Evolutionary conservation across 2,113 vertebrate species (phyloP).

Genomic region (Mirza zaza): DNA sequence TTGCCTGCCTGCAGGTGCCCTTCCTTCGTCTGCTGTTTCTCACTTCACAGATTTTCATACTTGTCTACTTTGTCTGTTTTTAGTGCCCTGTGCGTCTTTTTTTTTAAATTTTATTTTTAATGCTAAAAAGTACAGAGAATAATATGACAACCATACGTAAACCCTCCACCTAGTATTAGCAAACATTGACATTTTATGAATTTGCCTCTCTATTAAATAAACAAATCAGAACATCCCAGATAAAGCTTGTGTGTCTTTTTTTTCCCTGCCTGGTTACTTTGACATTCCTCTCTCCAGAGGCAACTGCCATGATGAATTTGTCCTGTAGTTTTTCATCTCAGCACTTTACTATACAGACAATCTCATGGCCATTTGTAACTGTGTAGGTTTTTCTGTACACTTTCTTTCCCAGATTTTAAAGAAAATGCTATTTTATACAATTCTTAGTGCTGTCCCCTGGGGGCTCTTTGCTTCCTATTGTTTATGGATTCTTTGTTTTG

Average conservation of each 20-base stretch:
- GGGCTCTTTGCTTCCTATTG: neutral
- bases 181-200: neutral
- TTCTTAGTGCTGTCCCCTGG: neutral
- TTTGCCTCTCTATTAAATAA: neutral
- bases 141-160: neutral
- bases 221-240: neutral
- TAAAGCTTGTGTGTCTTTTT: neutral
- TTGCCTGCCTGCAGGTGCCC: neutral
- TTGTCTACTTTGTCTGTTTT: neutral
- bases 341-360: neutral
- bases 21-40: neutral
- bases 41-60: neutral
- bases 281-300: neutral
- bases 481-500: slow-evolving; percentile 23
- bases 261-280: neutral
- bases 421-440: neutral
- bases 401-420: neutral
- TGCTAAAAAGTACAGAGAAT: neutral
- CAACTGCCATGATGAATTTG: neutral
- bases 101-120: neutral
- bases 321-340: slow-evolving; percentile 7
- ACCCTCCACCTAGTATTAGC: neutral
- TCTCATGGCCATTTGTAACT: neutral
- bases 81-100: neutral
- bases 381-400: neutral